Percentiles rank a stretch among this genome's conserved stretches.
Conservation (phyloP, 2,113 vertebrate genomes). For the Pampusana beccarii region DNA sequence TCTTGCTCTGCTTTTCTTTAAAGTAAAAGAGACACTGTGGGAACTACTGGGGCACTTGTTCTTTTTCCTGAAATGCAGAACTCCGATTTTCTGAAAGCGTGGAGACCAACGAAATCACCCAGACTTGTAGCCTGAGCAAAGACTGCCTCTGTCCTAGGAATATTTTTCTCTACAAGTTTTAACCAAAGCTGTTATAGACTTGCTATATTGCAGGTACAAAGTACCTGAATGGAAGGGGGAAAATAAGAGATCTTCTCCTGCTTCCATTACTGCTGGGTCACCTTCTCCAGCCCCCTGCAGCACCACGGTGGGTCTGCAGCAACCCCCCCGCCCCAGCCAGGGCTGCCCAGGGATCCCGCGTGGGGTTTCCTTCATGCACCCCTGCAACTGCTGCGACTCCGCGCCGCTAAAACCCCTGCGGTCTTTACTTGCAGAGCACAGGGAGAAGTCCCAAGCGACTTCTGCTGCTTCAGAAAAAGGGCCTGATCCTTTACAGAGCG, state of each 20-base stretch:
- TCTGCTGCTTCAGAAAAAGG: background rate
- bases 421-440: background rate
- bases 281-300: background rate
- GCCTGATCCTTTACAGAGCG: background rate
- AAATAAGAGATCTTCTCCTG: background rate
- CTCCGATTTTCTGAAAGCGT: background rate
- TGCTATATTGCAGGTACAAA: background rate
- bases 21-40: background rate
- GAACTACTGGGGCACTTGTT: background rate
- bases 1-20: background rate
- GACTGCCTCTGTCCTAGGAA: background rate
- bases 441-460: background rate
- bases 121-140: background rate
- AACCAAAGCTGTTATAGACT: background rate
- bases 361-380: accelerated
- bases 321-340: background rate
- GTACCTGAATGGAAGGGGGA: background rate
- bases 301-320: background rate
- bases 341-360: accelerated
- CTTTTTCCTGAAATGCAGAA: background rate
- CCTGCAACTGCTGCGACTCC: background rate
- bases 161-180: background rate
- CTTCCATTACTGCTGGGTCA: background rate
- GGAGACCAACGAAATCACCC: background rate
- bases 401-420: background rate